Evolutionary conservation across 2,113 vertebrate genomes (phyloP), one percentile per base, ranked within the genome.

Genomic region (Illadopsis cleaveri): DNA sequence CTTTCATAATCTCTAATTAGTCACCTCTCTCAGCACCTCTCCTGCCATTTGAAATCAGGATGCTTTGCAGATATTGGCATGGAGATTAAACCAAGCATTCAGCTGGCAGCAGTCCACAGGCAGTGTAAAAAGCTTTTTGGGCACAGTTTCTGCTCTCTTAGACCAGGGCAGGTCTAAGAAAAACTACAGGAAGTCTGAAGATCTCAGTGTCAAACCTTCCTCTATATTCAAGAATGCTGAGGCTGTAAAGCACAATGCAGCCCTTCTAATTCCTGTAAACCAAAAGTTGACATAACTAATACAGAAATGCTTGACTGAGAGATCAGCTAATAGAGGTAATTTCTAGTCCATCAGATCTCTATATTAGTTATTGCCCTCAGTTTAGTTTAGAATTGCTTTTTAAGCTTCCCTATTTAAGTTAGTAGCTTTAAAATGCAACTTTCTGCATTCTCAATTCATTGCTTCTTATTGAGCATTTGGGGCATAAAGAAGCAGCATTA

Each of bases 341-440:
- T 96, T 94, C 91, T 83, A 37, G 40, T 70, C 92, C 79, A 85
- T 91, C 90, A 93, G 85, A 95, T 45, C 70, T 54, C 94, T 92
- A 21, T 72, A 89, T 94, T 85, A 95, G 82, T 96, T 95, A 89
- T 86, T 50, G 42, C 77, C 51, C 58, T 81, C 81, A 69, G 86
- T 95, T 94, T 96, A 89, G 90, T 77, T 94, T 68, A 90, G 89
- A 97, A 93, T 86, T 90, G 90, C 56, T 96, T 96, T 96, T 94
- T 92, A 94, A 93, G 91, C 66, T 92, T 90, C 45, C 62, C 62
- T 85, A 48, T 91, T 96, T 80, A 90, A 84, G 70, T 66, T 60
- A 80, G 51, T 19, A 51, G 70, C 53, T 91, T 87, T 76, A 85
- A 91, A 90, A 83, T 75, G 64, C 23, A n/a, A 53, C 64, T 51